phyloP scores from a whole-genome alignment of 2,797 vertebrate species.

The Pelobates cultripes region DNA sequence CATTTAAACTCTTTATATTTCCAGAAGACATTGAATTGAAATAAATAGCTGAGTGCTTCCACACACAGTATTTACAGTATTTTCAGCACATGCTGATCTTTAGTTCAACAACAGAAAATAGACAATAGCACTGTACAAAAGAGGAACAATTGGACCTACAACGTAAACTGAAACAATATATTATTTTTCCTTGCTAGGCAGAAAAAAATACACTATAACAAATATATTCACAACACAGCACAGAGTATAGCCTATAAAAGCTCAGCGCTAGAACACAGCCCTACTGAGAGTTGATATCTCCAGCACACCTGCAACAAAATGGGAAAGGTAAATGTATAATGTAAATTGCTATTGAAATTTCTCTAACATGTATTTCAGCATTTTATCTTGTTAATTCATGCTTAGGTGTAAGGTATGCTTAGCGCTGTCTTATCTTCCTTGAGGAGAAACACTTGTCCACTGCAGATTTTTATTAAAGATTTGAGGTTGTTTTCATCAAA shows the following conservation, averaged over 20 bases:
- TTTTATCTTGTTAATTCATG: too few species aligned
- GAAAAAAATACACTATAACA: conserved; percentile 10
- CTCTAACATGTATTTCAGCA: too few species aligned
- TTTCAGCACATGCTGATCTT: conserved; percentile 2
- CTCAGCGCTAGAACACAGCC: background rate
- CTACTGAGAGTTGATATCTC: background rate
- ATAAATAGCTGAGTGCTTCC: too few species aligned
- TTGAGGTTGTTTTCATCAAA: too few species aligned
- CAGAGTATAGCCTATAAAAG: background rate
- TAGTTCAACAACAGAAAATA: background rate
- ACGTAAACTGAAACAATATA: background rate
- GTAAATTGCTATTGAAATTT: background rate
- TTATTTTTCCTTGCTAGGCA: background rate
- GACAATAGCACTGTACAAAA: background rate
- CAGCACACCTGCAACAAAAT: background rate
- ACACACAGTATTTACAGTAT: background rate
- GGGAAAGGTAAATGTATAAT: conserved; percentile 22
- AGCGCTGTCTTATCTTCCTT: too few species aligned
- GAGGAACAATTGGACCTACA: background rate
- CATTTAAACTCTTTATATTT: too few species aligned
- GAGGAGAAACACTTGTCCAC: too few species aligned
- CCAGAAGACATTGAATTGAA: too few species aligned
- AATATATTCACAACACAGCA: background rate
- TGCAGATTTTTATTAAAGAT: too few species aligned
- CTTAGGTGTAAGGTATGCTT: too few species aligned